These are phyloP conservation scores for Hassar affinis DNA, from an alignment of 2,113 vertebrate genomes.

Conservation along the genomic window DNA sequence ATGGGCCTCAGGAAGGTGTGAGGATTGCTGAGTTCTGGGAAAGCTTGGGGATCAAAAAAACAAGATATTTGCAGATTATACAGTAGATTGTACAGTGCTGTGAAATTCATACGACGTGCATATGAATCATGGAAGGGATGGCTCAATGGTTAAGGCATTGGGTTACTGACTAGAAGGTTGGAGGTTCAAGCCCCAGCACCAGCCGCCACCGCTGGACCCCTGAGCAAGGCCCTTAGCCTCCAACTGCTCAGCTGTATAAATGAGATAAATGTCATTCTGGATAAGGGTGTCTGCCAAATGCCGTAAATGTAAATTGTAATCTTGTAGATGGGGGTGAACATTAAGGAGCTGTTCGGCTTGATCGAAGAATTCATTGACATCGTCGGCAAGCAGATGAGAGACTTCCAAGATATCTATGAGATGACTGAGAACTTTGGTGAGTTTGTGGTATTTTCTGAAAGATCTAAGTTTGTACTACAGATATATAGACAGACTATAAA, in stretches of 20 bases:
- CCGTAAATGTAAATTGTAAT: too few relatives aligned
- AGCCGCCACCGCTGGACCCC: too few relatives aligned
- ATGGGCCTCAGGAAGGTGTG: constrained; percentile 28
- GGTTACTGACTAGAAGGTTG: too few relatives aligned
- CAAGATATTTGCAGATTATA: neutral
- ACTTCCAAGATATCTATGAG: constrained; percentile 94
- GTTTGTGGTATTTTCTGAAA: constrained; percentile 43
- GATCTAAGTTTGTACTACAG: neutral
- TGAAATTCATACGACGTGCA: neutral
- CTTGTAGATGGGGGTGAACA: constrained; percentile 83
- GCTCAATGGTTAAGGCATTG: too few relatives aligned
- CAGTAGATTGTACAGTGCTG: neutral
- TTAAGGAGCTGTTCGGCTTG: constrained; percentile 86
- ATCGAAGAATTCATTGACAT: constrained; percentile 93
- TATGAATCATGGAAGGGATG: constrained; percentile 15
- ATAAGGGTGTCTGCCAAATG: too few relatives aligned
- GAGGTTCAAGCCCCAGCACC: too few relatives aligned
- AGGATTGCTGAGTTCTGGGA: neutral
- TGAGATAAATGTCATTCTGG: too few relatives aligned
- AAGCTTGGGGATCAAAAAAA: neutral
- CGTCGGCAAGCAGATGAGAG: constrained; percentile 92
- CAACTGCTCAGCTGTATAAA: too few relatives aligned
- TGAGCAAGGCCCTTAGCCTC: too few relatives aligned
- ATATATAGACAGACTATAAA: too few relatives aligned
- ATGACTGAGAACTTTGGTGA: constrained; percentile 97